These are phyloP conservation scores for Synergus laeviventris DNA, from an alignment of 2,888 invertebrate genomes.

Conservation along the genomic window DNA sequence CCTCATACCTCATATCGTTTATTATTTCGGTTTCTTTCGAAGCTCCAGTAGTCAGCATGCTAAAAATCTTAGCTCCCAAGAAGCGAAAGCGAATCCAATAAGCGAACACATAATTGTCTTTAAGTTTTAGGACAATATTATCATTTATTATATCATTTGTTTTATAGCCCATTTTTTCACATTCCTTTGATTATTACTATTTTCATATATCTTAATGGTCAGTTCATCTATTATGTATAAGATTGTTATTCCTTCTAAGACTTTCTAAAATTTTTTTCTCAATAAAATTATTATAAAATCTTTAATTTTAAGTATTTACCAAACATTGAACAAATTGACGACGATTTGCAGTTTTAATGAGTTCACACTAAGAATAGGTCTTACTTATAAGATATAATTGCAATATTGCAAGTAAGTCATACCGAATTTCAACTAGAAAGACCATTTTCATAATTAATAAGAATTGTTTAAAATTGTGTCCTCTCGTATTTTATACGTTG, in stretches of 20 bases:
- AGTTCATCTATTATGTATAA: constrained; percentile 13
- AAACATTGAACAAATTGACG: not conserved
- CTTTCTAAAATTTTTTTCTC: not conserved
- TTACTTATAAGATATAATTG: constrained; percentile 2
- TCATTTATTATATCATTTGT: constrained; percentile 41
- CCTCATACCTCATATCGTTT: constrained; percentile 87
- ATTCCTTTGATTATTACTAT: constrained; percentile 16
- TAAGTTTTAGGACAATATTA: constrained; percentile 37
- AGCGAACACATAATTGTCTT: constrained; percentile 44
- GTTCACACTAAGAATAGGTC: not conserved
- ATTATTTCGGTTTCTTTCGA: constrained; percentile 89
- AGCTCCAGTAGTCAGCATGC: constrained; percentile 90
- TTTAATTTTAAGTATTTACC: constrained; percentile 18
- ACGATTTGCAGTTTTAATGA: not conserved
- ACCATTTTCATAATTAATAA: constrained; percentile 11
- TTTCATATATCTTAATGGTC: constrained; percentile 14
- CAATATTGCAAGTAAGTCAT: constrained; percentile 21
- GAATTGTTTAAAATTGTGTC: not conserved
- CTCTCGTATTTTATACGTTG: not conserved
- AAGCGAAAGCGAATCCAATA: constrained; percentile 71
- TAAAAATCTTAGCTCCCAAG: constrained; percentile 80
- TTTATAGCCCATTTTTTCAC: constrained; percentile 46
- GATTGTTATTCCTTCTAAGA: not conserved
- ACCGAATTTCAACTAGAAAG: not conserved
- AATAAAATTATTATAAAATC: not conserved